Conservation (phyloP, 2,888 invertebrate species). For the Lobophora halterata region DNA sequence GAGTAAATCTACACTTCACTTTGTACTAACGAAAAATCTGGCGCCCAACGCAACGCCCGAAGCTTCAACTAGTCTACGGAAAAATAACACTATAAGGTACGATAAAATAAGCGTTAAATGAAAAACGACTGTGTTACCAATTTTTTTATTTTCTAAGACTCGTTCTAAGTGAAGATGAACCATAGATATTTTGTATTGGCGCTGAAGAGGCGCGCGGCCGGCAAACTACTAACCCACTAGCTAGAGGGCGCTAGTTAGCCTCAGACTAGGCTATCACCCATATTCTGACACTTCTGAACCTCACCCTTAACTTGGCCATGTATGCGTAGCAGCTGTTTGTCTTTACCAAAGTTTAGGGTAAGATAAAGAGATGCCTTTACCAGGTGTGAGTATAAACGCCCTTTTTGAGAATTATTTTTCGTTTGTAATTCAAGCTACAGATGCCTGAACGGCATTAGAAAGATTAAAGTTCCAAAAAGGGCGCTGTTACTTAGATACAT, state of each 20-base stretch:
- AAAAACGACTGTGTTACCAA: constrained; percentile 77
- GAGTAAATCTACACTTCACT: constrained; percentile 35
- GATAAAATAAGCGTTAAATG: constrained; percentile 75
- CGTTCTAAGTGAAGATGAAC: constrained; percentile 76
- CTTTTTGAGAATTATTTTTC: constrained; percentile 21
- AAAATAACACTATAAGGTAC: constrained; percentile 59
- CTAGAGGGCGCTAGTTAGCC: constrained; percentile 56
- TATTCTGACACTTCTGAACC: constrained; percentile 29
- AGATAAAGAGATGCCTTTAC: no score
- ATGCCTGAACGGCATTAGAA: no score
- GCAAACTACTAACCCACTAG: constrained; percentile 58
- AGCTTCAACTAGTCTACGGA: constrained; percentile 61
- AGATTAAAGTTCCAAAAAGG: constrained; percentile 41
- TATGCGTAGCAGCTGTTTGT: no score
- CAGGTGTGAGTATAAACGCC: constrained; percentile 31
- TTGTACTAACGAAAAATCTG: constrained; percentile 37
- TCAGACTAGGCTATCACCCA: constrained; percentile 39
- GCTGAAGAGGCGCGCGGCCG: constrained; percentile 71
- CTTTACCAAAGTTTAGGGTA: no score
- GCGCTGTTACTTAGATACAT: constrained; percentile 41
- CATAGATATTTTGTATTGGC: constrained; percentile 66
- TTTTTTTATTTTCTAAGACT: constrained; percentile 67
- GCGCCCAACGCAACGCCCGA: constrained; percentile 59
- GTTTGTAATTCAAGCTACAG: no score
- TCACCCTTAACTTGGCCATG: background rate